These are phyloP conservation scores for Elaphurus davidianus DNA, from an alignment of 2,113 vertebrate species.

Conservation along the genomic window DNA sequence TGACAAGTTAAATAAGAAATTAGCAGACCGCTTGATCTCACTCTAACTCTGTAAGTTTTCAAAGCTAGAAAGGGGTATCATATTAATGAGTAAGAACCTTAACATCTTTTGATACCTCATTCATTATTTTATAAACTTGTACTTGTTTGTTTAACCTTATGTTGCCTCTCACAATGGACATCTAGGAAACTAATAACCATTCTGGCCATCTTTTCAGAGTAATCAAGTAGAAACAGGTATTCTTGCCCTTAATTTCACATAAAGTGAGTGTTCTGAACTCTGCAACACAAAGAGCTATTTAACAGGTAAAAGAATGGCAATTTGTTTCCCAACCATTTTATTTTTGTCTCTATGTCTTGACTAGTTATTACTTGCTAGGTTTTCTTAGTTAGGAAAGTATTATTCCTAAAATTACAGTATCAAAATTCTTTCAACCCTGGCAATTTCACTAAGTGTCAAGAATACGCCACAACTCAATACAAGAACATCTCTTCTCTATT, in stretches of 20 bases:
- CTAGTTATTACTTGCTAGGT: not conserved
- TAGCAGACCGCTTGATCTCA: not conserved
- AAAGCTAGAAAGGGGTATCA: not conserved
- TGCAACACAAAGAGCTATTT: not conserved
- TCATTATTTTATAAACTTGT: not conserved
- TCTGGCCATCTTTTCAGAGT: not conserved
- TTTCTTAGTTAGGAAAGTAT: not conserved
- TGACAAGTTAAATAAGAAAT: not conserved
- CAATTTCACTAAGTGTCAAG: not conserved
- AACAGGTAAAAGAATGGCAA: not conserved
- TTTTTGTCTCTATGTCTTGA: not conserved
- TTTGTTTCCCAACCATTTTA: not conserved
- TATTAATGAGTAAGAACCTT: not conserved
- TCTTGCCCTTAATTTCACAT: not conserved
- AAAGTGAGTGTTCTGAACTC: not conserved
- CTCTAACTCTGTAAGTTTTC: not conserved
- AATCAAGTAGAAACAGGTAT: not conserved
- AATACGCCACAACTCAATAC: not conserved
- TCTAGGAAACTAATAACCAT: not conserved
- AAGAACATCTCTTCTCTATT: not conserved
- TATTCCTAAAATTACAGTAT: not conserved
- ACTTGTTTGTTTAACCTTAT: not conserved
- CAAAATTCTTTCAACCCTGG: not conserved
- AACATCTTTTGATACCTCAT: not conserved
- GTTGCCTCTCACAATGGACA: not conserved